These are phyloP conservation scores for Glyphotaelius pellucidus DNA, from an alignment of 2,888 invertebrate species.

Conservation along the genomic window DNA sequence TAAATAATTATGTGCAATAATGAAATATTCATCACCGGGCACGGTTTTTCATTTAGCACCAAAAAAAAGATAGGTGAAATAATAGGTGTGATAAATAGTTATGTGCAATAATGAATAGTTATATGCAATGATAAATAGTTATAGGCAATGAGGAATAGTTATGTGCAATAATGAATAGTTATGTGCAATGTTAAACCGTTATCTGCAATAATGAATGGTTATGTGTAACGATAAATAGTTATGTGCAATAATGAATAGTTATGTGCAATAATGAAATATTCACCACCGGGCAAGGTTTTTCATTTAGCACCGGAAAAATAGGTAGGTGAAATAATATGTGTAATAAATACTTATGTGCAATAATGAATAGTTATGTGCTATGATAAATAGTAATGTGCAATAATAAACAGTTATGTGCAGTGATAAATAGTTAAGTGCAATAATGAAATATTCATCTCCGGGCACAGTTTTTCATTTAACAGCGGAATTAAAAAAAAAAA, in stretches of 20 bases:
- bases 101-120: not conserved
- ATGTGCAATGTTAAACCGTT: no score
- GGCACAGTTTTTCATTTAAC: no score
- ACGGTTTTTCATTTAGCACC: slow-evolving; percentile 10
- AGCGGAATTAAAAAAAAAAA: no score
- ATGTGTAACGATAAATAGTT: not conserved
- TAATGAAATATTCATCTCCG: no score
- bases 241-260: not conserved
- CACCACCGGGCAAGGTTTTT: slow-evolving; percentile 28
- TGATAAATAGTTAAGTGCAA: not conserved
- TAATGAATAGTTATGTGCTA: no score
- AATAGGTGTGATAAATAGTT: no score
- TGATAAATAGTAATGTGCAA: not conserved
- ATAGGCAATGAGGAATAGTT: no score
- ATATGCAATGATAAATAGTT: not conserved
- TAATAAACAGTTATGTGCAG: no score
- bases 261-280: no score
- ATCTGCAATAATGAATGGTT: no score
- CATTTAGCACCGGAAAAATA: not conserved
- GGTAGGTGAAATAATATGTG: no score
- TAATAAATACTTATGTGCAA: not conserved
- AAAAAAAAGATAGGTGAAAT: not conserved
- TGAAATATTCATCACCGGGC: not conserved
- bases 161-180: not conserved
- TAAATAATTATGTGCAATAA: not conserved